Evolutionary conservation across 2,888 invertebrate genomes (phyloP).

Genomic region (Lomographa bimaculata): DNA sequence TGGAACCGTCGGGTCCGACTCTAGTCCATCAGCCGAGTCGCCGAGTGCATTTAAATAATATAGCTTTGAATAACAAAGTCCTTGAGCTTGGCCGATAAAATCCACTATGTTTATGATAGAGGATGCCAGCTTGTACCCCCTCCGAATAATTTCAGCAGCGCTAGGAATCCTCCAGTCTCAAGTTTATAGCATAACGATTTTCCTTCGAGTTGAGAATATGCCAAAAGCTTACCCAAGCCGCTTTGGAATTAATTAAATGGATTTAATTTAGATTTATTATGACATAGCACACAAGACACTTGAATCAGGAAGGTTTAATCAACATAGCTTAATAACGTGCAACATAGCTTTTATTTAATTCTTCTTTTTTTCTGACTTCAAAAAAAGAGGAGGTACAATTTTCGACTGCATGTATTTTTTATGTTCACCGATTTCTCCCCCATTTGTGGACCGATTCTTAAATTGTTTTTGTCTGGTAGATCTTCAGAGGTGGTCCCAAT

Average conservation of each 20-base stretch:
- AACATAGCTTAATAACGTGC: slow-evolving; percentile 7
- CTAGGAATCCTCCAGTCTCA: slow-evolving; percentile 13
- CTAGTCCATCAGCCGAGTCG: slow-evolving; percentile 2
- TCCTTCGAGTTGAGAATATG: slow-evolving; percentile 18
- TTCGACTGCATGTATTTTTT: too few relatives aligned
- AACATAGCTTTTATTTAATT: too few relatives aligned
- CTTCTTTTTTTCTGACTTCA: too few relatives aligned
- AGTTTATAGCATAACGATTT: slow-evolving; percentile 18
- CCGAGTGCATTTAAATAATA: slow-evolving; percentile 24
- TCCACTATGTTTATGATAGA: slow-evolving; percentile 15
- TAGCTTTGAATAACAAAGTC: slow-evolving; percentile 24
- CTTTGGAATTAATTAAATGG: slow-evolving; percentile 22
- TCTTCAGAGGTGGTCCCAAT: too few relatives aligned
- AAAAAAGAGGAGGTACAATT: too few relatives aligned
- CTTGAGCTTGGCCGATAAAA: slow-evolving; percentile 25
- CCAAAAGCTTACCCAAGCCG: slow-evolving; percentile 16
- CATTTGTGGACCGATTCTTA: too few relatives aligned
- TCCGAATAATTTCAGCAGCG: slow-evolving; percentile 12
- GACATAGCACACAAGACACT: slow-evolving; percentile 10
- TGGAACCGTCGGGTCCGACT: slow-evolving; percentile 4
- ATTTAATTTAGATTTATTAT: slow-evolving; percentile 19
- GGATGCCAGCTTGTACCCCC: slow-evolving; percentile 7
- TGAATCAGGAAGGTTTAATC: slow-evolving; percentile 11
- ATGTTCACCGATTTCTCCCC: too few relatives aligned
- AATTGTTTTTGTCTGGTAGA: too few relatives aligned